A percentile compares a stretch with the other conserved stretches of the same genome.
These are phyloP conservation scores for Phoxinus dragarum DNA, from an alignment of 2,797 vertebrate species.

Conservation along the genomic window DNA sequence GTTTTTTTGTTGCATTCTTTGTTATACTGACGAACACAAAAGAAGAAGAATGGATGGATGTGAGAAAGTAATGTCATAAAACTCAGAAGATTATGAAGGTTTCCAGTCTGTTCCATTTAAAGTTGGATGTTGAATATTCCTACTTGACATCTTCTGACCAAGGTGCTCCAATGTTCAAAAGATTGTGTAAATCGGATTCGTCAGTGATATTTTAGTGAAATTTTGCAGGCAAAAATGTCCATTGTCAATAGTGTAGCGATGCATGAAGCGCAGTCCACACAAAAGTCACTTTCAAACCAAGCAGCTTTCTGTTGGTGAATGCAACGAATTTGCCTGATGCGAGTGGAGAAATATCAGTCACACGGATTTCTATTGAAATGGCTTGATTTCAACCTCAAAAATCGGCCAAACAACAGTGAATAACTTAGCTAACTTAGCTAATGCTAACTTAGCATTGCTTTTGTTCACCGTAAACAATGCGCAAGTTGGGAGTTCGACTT, in stretches of 20 bases:
- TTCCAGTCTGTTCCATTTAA: not conserved
- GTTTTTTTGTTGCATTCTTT: constrained; percentile 45
- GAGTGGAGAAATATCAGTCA: not conserved
- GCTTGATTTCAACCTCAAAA: not conserved
- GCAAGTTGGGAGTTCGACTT: no score
- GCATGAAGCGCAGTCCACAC: not conserved
- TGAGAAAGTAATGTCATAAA: constrained; percentile 24
- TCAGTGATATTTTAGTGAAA: not conserved
- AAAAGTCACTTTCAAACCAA: not conserved
- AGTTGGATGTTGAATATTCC: not conserved
- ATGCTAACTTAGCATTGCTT: not conserved
- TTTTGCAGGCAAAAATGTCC: not conserved
- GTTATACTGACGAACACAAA: constrained; percentile 53
- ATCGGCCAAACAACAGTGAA: not conserved
- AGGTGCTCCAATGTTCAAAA: not conserved
- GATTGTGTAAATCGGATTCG: not conserved
- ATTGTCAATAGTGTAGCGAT: not conserved
- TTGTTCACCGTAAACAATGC: not conserved
- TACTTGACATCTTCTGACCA: constrained; percentile 6
- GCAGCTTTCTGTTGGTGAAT: not conserved
- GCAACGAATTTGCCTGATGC: not conserved
- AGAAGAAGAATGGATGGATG: constrained; percentile 64
- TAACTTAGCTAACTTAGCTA: no score
- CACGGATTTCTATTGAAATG: not conserved
- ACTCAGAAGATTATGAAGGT: not conserved